These are phyloP conservation scores for Perca fluviatilis DNA, from an alignment of 2,113 vertebrate genomes.

Conservation along the genomic window DNA sequence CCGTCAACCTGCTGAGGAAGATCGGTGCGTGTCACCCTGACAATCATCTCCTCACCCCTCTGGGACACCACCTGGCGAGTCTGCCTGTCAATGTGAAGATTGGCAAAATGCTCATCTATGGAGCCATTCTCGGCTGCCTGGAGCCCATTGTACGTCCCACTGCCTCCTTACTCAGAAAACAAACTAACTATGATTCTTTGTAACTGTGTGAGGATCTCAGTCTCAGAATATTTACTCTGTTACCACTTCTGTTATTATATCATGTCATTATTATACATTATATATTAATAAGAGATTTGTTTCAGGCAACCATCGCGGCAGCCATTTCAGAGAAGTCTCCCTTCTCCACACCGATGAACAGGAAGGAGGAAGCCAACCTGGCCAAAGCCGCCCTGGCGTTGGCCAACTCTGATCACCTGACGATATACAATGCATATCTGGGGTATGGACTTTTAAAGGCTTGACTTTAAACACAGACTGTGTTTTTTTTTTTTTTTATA, in stretches of 20 bases:
- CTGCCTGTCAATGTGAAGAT: conserved; percentile 98
- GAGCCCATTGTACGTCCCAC: conserved; percentile 91
- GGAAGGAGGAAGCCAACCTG: conserved; percentile 96
- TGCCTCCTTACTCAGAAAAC: background rate
- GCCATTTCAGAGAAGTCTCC: conserved; percentile 98
- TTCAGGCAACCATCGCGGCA: conserved; percentile 94
- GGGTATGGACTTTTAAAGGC: conserved; percentile 84
- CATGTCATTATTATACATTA: background rate
- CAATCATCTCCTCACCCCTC: conserved; percentile 88
- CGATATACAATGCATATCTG: conserved; percentile 93
- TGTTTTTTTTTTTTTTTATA: background rate
- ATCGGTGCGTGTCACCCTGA: conserved; percentile 93
- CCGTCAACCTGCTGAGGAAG: conserved; percentile 91
- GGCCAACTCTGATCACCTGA: conserved; percentile 95
- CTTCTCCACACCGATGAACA: conserved; percentile 94
- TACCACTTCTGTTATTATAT: background rate
- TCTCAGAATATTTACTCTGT: too few species aligned
- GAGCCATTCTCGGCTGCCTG: conserved; percentile 95
- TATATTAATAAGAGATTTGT: conserved; percentile 29
- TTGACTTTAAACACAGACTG: background rate
- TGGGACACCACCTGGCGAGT: conserved; percentile 95
- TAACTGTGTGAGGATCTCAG: background rate
- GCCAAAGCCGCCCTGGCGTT: conserved; percentile 91
- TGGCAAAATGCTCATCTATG: conserved; percentile 99
- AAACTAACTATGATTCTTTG: background rate